Evolutionary conservation across 2,113 vertebrate genomes (phyloP), one percentile per base, ranked within the genome.

Genomic region (Passerina amoena): DNA sequence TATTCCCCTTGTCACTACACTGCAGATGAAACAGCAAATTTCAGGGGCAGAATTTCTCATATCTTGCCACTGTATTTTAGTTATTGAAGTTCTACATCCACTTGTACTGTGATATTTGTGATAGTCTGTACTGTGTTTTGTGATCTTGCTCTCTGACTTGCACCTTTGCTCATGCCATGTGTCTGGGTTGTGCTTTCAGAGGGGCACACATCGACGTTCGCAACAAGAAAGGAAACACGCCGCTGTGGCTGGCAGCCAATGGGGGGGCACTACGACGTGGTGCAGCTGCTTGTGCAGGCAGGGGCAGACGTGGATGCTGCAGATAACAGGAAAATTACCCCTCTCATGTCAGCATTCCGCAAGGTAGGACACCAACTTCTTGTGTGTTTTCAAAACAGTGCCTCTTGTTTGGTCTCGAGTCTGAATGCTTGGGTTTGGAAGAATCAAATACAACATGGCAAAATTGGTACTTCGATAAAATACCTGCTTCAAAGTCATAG

Each of bases 201-300:
- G 99, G 99, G 81, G 99, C 99, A 9, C 99, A 99, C 97, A 99
- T 99, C 25, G 99, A 99, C 48, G 99, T 99, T 68, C 98, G 99
- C 50, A 99, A 99, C 98, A 99, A 99, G 98, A 99, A 99, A 96
- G 99, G 99, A 94, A 99, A 99, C 97, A 99, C 99, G 13, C 99
- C 99, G 19, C 98, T 99, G 37, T 99, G 99, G 99, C 91, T 99
- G 90, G 99, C 99, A 82, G 99, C 99, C n/a, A 99, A 99, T 9
- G 99, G 99, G 1, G 1, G 99, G 99, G 37, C 99, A 99, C 97
- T 99, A 99, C 77, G 99, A 99, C 15, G 99, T 99, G 93, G 99
- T 99, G 5, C 99, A 99, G 72, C 98, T 99, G 91, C 98, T 99
- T 47, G 99, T 99, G 60, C 99, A 99, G 70, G 99, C 99, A 59